Base-by-base conservation (phyloP, 2,113 vertebrate species). In the Chamaea fasciata region DNA sequence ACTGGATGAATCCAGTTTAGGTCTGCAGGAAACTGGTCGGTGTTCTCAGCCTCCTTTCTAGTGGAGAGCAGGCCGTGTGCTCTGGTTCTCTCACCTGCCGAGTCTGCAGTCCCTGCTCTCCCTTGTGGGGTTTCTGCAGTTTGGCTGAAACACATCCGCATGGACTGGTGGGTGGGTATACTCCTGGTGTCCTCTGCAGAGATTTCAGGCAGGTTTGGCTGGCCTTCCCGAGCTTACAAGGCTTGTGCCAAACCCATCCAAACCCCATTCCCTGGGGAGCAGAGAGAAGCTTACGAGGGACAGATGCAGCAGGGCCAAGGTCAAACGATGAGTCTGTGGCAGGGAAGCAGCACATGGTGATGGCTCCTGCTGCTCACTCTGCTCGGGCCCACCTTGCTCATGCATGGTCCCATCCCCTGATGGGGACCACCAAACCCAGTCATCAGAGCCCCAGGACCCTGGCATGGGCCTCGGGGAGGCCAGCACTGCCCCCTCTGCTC, bases 241-340 rank as follows among this genome's bases (percentile, higher is more conserved):
- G 46, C 33, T 47, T 18, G 23, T 82, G 17, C 33, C 60, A 57
- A 71, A 42, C 28, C 42, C 31, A 55, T 16, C 27, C 52, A 65
- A 20, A 15, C 15, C 11, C 0, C 0, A 1, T 27, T 83, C 39
- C 35, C 47, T 12, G 30, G 16, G 47, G 17, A 73, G 39, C 5
- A 7, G 47, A 59, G 28, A 21, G 63, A 4, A 39, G 22, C 26
- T 44, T 6, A 17, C 0, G 0, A 31, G 57, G 18, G 46, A 39
- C 15, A 13, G 22, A 8, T 15, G 60, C 28, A 39, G 39, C 83
- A 53, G 55, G 26, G 11, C 44, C 62, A 10, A n/a, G 52, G 62
- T 11, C 2, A 3, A 18, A 7, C 0, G 0, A 14, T 2, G 33
- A 10, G 15, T 22, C 21, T 1, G 5, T 28, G 33, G 55, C 46